Percentiles rank a stretch among this genome's conserved stretches.
Conservation (phyloP, 2,113 vertebrate species). For the Chiloscyllium plagiosum region DNA sequence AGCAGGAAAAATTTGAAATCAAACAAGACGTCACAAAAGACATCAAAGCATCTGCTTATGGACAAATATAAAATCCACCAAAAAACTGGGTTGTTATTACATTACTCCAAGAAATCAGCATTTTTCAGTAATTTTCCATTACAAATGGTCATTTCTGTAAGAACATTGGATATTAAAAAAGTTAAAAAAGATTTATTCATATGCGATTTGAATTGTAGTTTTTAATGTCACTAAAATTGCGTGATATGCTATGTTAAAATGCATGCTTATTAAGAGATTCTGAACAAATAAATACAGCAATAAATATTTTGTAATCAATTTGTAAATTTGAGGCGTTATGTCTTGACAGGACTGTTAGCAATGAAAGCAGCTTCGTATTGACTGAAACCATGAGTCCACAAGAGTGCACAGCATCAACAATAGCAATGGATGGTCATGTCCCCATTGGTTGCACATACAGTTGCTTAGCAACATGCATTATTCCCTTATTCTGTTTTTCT, state of each 20-base stretch:
- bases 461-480: conserved; percentile 21
- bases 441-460: neutral
- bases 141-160: neutral
- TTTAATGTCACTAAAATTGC: neutral
- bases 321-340: neutral
- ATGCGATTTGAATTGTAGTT: neutral
- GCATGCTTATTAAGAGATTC: neutral
- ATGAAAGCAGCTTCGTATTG: conserved; percentile 24
- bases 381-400: neutral
- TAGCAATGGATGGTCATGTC: neutral
- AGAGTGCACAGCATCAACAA: conserved; percentile 3
- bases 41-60: neutral
- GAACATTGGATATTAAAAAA: neutral
- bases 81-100: neutral
- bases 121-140: neutral
- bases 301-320: neutral
- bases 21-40: neutral
- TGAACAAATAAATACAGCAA: neutral
- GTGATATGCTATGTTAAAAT: too few species aligned
- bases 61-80: neutral
- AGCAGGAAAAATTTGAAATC: neutral
- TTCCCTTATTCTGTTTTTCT: neutral
- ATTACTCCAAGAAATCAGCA: neutral
- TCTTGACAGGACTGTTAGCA: neutral
- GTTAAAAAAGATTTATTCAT: neutral